These are phyloP conservation scores for Turnix velox DNA, from an alignment of 2,113 vertebrate species.

Conservation along the genomic window DNA sequence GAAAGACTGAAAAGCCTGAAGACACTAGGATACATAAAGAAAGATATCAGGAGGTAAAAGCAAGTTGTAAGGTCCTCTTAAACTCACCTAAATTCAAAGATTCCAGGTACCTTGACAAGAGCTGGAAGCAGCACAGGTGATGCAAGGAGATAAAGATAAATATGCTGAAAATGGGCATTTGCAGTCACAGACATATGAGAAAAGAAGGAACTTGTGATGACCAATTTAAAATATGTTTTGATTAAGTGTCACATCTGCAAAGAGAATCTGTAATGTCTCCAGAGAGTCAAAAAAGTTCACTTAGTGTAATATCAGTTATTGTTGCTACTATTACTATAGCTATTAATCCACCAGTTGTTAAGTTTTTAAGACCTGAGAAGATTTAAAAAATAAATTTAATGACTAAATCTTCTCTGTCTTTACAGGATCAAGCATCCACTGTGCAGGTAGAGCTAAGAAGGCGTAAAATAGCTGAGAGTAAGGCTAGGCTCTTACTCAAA, in stretches of 20 bases:
- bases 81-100: background rate
- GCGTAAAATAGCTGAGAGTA: background rate
- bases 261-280: background rate
- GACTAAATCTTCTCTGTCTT: background rate
- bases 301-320: background rate
- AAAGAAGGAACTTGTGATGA: background rate
- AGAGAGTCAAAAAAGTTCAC: background rate
- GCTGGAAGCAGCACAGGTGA: background rate
- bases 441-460: background rate
- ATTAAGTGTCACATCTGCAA: background rate
- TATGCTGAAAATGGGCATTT: background rate
- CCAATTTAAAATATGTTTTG: background rate
- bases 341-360: background rate
- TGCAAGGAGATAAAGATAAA: background rate
- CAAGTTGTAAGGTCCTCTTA: background rate
- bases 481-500: background rate
- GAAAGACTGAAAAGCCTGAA: background rate
- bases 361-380: background rate
- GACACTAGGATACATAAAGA: background rate
- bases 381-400: background rate
- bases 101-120: background rate
- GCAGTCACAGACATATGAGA: background rate
- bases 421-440: background rate
- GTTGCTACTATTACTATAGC: background rate
- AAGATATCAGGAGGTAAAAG: background rate